A percentile compares a stretch with the other conserved stretches of the same genome.
These are phyloP conservation scores for Eublepharis macularius DNA, from an alignment of 2,113 vertebrate species.

Conservation along the genomic window DNA sequence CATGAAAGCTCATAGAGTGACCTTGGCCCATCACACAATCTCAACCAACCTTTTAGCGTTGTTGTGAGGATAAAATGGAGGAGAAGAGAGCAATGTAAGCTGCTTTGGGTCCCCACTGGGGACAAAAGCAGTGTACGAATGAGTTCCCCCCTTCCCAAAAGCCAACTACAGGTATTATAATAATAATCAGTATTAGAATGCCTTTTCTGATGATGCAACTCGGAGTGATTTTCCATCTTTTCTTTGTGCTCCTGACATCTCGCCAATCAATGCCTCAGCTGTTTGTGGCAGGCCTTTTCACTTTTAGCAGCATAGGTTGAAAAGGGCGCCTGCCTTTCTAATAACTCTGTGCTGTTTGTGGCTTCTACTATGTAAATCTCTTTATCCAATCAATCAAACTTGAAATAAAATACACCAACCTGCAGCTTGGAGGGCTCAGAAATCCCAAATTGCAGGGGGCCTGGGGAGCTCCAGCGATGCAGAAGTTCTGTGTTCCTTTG, in stretches of 20 bases:
- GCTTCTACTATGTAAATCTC: constrained; percentile 60
- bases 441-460: constrained; percentile 53
- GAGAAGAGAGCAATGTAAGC: too few relatives aligned
- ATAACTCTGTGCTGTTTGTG: constrained; percentile 9
- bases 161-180: too few relatives aligned
- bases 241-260: not conserved
- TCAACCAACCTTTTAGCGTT: too few relatives aligned
- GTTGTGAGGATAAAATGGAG: too few relatives aligned
- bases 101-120: too few relatives aligned
- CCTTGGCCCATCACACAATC: too few relatives aligned
- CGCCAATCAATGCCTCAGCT: not conserved
- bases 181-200: constrained; percentile 43
- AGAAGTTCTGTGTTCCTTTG: constrained; percentile 53
- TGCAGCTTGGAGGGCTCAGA: constrained; percentile 48
- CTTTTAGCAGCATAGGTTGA: not conserved
- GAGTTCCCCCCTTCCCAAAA: too few relatives aligned
- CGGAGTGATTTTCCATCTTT: not conserved
- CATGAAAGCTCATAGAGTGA: too few relatives aligned
- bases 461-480: constrained; percentile 52
- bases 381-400: constrained; percentile 70
- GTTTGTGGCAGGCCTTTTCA: not conserved
- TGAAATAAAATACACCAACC: constrained; percentile 64
- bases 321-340: constrained; percentile 26
- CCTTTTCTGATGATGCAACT: constrained; percentile 23
- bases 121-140: too few relatives aligned